These are phyloP conservation scores for Pterocles gutturalis DNA, from an alignment of 2,113 vertebrate genomes.

Conservation along the genomic window DNA sequence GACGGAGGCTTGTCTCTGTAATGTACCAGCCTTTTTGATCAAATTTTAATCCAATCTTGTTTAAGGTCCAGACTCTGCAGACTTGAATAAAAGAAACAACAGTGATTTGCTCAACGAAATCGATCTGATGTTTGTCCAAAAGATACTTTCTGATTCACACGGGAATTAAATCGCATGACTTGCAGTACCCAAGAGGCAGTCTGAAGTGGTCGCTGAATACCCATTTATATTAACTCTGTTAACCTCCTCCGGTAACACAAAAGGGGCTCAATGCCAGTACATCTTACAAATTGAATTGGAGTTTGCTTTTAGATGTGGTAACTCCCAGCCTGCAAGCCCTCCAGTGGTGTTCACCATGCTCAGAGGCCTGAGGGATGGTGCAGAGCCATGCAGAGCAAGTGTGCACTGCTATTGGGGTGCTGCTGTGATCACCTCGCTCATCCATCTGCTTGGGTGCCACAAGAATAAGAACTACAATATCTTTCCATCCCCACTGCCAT, in stretches of 20 bases:
- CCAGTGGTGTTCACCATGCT: fast-evolving
- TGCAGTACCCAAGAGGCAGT: neutral
- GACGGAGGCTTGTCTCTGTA: neutral
- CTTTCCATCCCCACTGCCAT: neutral
- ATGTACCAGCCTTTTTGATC: neutral
- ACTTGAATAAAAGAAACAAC: neutral
- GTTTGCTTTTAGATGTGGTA: neutral
- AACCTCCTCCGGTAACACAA: neutral
- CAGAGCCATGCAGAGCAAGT: fast-evolving
- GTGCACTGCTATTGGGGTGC: fast-evolving
- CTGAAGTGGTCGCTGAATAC: neutral
- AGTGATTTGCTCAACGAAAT: neutral
- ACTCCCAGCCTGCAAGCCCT: neutral
- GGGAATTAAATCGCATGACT: neutral
- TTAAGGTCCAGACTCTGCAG: neutral
- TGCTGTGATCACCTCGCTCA: fast-evolving
- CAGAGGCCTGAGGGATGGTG: fast-evolving
- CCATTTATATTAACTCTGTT: neutral
- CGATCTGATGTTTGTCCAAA: neutral
- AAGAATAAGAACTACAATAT: neutral
- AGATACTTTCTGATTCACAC: neutral
- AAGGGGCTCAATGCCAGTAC: neutral
- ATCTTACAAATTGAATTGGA: neutral
- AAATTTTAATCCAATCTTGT: neutral
- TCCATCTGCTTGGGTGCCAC: neutral